Evolutionary conservation across 2,113 vertebrate genomes (phyloP), one percentile per base, ranked within the genome.

Genomic region (Alces alces): DNA sequence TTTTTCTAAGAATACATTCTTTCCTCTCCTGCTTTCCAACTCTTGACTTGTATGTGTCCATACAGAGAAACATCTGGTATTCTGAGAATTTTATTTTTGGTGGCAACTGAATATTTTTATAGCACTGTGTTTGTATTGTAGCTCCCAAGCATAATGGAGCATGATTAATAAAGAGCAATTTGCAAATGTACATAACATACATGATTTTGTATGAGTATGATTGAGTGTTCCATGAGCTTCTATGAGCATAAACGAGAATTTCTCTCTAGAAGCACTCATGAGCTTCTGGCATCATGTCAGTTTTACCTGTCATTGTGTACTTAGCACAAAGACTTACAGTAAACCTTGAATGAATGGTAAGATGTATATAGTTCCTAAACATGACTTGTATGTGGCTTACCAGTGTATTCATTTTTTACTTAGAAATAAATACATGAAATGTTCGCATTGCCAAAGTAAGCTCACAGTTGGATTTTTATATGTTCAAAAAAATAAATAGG

Each of bases 1-100:
- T 97, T 97, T 96, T 98, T 93, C 95, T 96, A 94, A 96, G 76
- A 89, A 61, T 96, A 82, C 91, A 95, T 96, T 96, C 88, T 96
- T 96, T 87, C 88, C 93, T 96, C 50, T 98, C 54, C 58, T 96
- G 66, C 88, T 83, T 95, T 97, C 96, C 78, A 93, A 25, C 55
- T 88, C 70, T 94, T 61, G 64, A 66, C 86, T 96, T 7, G 27
- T 58, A 39, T 23, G 36, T 92, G 92, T 79, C 95, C 64, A n/a
- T 96, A 82, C 85, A 86, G 85, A 95, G 91, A 96, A 98, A 97
- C 88, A 96, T 95, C 96, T 98, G 98, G 73, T 96, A 86, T 92
- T 78, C 28, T 0, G 57, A 97, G 73, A 89, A 78, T 93, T 95
- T 96, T 97, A 90, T 97, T 97, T 97, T 96, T 82, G 91, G 96